Base-by-base conservation (phyloP, 2,888 invertebrate species). In the Phalera bucephala region DNA sequence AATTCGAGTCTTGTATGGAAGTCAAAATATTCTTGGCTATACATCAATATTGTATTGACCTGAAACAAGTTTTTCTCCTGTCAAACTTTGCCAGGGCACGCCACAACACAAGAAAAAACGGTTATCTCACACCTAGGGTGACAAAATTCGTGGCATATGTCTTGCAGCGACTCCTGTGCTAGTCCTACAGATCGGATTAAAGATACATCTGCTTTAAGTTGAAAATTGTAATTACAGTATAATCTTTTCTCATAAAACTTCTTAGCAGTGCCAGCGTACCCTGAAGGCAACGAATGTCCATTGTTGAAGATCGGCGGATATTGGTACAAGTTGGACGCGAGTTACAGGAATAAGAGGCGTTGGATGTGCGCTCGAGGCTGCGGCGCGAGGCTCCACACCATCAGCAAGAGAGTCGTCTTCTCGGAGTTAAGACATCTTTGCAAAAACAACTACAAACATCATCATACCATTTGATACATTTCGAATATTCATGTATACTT, bases 311-410 rank as follows among this genome's bases (percentile, higher is more conserved):
- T 84, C 58, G 76, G 79, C 17, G 77, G 75, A 1, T 70, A 70
- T 54, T 85, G 83, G 87, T 88, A 88, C 67, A 69, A 64, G 32
- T 54, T 88, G 59, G 87, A 88, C 32, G 75, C 62, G 2, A 66
- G 76, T 48, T 83, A 82, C 62, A 56, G 63, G 33, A 56, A 53
- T 37, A 85, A 83, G 55, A 63, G 88, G 33, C 70, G 90, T 2
- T 90, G 90, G 90, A 49, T 68, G 9, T 90, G 90, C 62, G 87
- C 89, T 0, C 69, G 78, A 11, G 83, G 75, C 38, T 90, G 90
- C 54, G 75, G 76, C 1, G 90, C 88, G 1, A 60, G 89, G 11
- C 67, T 90, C 1, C 89, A 90, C 50, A 90, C 90, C 0, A 42
- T 63, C 3, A 86, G 86, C 12, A 88, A 85, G 47, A 57, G 51